Evolutionary conservation across 2,888 invertebrate genomes (phyloP).

Genomic region (Ferdinandea cuprea): DNA sequence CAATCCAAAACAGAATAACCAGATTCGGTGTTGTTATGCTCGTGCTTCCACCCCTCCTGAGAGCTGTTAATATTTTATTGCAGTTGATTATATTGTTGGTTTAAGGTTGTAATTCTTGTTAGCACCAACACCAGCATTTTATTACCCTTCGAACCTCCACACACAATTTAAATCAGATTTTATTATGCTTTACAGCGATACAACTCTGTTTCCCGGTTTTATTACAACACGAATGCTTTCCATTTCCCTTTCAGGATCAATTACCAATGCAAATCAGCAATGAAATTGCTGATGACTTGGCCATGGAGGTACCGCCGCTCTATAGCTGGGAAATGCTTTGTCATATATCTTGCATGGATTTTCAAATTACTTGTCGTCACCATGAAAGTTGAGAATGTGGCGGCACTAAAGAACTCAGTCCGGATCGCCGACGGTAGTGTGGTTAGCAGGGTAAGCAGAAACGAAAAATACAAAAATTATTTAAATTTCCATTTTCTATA

Average conservation of each 20-base stretch:
- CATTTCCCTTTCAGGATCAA: conserved; percentile 74
- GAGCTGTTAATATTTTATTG: conserved; percentile 33
- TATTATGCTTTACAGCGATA: not conserved
- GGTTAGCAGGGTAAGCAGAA: conserved; percentile 79
- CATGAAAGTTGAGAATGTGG: conserved; percentile 72
- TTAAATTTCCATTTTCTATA: not conserved
- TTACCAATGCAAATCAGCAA: conserved; percentile 82
- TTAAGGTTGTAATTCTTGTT: conserved; percentile 2
- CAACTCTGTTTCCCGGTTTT: not conserved
- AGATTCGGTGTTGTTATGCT: too few species aligned
- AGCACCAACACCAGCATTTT: conserved; percentile 9
- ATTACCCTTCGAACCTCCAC: conserved; percentile 18
- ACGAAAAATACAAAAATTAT: not conserved
- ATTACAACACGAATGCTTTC: not conserved
- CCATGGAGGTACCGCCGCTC: conserved; percentile 77
- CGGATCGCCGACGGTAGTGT: conserved; percentile 82
- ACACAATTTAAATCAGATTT: conserved; percentile 9
- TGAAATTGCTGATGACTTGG: conserved; percentile 82
- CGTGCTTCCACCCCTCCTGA: too few species aligned
- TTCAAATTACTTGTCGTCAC: conserved; percentile 65
- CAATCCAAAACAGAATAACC: too few species aligned
- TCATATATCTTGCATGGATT: conserved; percentile 69
- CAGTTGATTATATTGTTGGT: conserved; percentile 5
- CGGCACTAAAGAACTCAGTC: conserved; percentile 78
- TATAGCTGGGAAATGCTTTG: conserved; percentile 58